Percentiles rank a stretch among this genome's conserved stretches.
phyloP scores from a whole-genome alignment of 2,797 vertebrate species.

The Microctenopoma stevenorrisi region DNA sequence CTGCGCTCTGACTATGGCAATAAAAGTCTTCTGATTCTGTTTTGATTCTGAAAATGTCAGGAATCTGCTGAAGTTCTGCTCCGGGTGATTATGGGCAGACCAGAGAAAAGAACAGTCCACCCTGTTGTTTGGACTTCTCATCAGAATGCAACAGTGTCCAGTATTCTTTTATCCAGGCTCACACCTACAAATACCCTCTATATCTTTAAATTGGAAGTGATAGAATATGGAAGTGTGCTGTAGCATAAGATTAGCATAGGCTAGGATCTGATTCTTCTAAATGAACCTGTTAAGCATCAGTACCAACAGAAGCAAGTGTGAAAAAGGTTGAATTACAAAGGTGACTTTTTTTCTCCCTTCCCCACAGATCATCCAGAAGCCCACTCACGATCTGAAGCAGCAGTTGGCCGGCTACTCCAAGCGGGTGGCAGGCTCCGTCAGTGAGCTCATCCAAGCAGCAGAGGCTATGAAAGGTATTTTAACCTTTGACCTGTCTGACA shows the following conservation, averaged over 20 bases:
- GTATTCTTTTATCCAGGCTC: not conserved
- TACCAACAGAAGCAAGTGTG: not conserved
- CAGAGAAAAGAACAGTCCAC: too few relatives aligned
- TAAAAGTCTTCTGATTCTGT: too few relatives aligned
- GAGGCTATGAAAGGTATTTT: constrained; percentile 97
- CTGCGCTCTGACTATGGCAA: too few relatives aligned
- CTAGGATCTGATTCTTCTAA: constrained; percentile 1
- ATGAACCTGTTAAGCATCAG: not conserved
- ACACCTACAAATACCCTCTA: too few relatives aligned
- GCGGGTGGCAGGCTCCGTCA: constrained; percentile 91
- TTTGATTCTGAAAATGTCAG: too few relatives aligned
- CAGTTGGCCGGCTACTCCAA: constrained; percentile 92
- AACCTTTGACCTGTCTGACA: constrained; percentile 19
- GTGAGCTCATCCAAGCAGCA: constrained; percentile 95
- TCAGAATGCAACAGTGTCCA: not conserved
- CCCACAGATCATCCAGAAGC: constrained; percentile 88
- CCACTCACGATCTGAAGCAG: constrained; percentile 92
- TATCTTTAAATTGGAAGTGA: not conserved
- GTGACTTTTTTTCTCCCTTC: not conserved
- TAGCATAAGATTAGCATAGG: not conserved
- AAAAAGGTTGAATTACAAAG: not conserved
- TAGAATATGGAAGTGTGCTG: not conserved
- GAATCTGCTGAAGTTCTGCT: too few relatives aligned
- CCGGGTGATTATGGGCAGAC: too few relatives aligned
- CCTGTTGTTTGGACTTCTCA: too few relatives aligned